A percentile compares a stretch with the other conserved stretches of the same genome.
These are phyloP conservation scores for Pachyramphus minor DNA, from an alignment of 2,113 vertebrate genomes.

Conservation along the genomic window DNA sequence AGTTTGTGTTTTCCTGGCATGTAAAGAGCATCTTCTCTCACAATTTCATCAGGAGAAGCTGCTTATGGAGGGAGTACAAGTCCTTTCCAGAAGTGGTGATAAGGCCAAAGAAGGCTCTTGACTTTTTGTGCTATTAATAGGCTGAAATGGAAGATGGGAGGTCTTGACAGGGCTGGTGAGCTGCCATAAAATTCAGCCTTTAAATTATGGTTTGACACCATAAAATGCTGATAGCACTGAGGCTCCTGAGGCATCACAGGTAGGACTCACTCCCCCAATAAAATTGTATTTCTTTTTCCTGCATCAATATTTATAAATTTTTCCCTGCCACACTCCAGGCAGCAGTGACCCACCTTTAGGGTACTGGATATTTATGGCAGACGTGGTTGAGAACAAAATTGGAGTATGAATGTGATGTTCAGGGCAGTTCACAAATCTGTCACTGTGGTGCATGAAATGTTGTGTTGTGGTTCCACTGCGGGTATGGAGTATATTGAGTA, in stretches of 20 bases:
- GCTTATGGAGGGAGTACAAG: background rate
- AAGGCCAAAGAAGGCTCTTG: background rate
- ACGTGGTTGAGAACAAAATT: background rate
- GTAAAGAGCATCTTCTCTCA: background rate
- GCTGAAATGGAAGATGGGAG: background rate
- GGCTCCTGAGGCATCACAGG: background rate
- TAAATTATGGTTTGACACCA: background rate
- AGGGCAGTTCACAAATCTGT: background rate
- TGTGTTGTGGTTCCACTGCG: background rate
- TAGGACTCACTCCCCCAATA: background rate
- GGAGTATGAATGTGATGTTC: background rate
- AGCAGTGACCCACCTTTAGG: background rate
- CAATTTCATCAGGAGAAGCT: background rate
- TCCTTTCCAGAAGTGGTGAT: background rate
- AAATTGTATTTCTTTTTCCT: background rate
- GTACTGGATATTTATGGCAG: background rate
- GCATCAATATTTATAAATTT: background rate
- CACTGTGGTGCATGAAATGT: accelerated
- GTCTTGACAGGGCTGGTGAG: background rate
- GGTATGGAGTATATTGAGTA: accelerated
- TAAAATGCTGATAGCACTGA: background rate
- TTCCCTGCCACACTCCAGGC: background rate
- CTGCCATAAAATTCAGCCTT: background rate
- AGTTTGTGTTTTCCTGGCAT: background rate
- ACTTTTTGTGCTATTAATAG: background rate